Conservation (phyloP, 2,888 invertebrate species). For the Cerceris rybyensis region DNA sequence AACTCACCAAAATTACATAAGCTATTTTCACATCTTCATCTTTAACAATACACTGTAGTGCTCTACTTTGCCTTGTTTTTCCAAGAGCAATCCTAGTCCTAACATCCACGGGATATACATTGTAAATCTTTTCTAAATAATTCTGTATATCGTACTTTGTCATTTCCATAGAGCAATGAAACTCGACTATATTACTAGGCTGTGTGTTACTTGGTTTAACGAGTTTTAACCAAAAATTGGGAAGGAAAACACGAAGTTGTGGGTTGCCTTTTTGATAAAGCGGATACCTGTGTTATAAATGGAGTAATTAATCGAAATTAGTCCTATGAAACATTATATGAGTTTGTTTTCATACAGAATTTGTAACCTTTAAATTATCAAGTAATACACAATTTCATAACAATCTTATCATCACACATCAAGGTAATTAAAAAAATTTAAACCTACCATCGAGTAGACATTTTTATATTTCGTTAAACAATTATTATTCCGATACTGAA, state of each 20-base stretch:
- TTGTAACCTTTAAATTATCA: neutral
- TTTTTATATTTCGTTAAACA: slow-evolving; percentile 27
- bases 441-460: slow-evolving; percentile 73
- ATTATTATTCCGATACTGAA: no score
- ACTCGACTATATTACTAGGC: slow-evolving; percentile 92
- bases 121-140: slow-evolving; percentile 98
- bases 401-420: neutral
- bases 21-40: slow-evolving; percentile 92
- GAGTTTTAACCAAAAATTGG: slow-evolving; percentile 98
- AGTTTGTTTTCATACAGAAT: neutral
- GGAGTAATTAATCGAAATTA: neutral
- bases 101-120: slow-evolving; percentile 90
- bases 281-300: slow-evolving; percentile 89
- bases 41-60: slow-evolving; percentile 88
- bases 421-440: neutral
- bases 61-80: slow-evolving; percentile 84
- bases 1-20: slow-evolving; percentile 89
- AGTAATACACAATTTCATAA: neutral
- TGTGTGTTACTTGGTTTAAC: slow-evolving; percentile 86
- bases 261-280: slow-evolving; percentile 95
- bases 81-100: slow-evolving; percentile 89
- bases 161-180: slow-evolving; percentile 97
- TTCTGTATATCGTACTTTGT: slow-evolving; percentile 93
- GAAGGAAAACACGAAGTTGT: slow-evolving; percentile 95
- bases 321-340: neutral